Evolutionary conservation across 1,140 invertebrate species (phyloP).

Genomic region (Gonatopus flavifemur): DNA sequence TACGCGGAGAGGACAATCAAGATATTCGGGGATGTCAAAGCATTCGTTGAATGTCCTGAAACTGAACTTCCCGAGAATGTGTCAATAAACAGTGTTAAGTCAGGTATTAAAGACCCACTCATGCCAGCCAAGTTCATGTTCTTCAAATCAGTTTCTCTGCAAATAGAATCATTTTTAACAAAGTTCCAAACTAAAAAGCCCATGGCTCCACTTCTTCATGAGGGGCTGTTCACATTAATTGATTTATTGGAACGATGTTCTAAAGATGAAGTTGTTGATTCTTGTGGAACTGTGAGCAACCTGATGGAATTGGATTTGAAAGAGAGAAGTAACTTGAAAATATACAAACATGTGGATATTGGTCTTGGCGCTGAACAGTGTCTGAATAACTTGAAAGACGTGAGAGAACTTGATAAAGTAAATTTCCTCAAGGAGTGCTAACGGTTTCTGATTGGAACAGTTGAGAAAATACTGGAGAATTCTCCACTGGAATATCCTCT

Average conservation of each 20-base stretch:
- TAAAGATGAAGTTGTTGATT: conserved; percentile 4
- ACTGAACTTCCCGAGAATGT: conserved; percentile 10
- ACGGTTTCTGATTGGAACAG: too few species aligned
- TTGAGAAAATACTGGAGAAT: conserved; percentile 1
- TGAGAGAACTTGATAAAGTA: too few species aligned
- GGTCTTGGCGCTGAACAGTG: conserved; percentile 13
- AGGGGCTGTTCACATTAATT: too few species aligned
- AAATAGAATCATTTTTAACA: conserved; percentile 26
- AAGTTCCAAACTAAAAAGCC: conserved; percentile 22
- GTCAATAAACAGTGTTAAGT: conserved; percentile 8
- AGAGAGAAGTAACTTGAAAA: conserved; percentile 11
- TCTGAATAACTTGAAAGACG: conserved; percentile 7
- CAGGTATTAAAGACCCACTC: conserved; percentile 15
- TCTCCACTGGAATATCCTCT: conserved; percentile 11
- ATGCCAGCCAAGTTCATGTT: conserved; percentile 21
- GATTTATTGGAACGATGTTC: too few species aligned
- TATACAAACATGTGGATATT: conserved; percentile 3
- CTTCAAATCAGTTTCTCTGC: conserved; percentile 14
- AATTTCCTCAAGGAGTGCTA: too few species aligned
- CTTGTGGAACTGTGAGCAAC: conserved; percentile 11
- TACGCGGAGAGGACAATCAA: conserved; percentile 22
- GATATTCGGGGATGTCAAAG: conserved; percentile 16
- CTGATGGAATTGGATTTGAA: conserved; percentile 10
- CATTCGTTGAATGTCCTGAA: conserved; percentile 9
- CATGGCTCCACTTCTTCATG: conserved; percentile 19